A percentile compares a stretch with the other conserved stretches of the same genome.
These are phyloP conservation scores for Malaclemys terrapin DNA, from an alignment of 2,113 vertebrate genomes.

Conservation along the genomic window DNA sequence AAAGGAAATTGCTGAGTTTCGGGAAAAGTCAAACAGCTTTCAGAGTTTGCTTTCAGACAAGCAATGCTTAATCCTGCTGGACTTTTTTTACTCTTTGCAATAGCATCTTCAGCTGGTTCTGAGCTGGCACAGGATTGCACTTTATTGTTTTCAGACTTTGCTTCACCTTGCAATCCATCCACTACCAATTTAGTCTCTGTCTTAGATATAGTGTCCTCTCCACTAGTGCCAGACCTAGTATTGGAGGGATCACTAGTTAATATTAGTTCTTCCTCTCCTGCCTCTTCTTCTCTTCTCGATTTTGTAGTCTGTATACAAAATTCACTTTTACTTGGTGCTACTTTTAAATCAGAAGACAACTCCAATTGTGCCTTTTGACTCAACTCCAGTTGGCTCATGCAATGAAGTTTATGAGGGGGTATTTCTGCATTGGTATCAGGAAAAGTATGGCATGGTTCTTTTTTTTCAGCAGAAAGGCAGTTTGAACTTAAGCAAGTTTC, in stretches of 20 bases:
- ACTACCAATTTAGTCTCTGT: not conserved
- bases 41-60: constrained; percentile 69
- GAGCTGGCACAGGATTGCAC: not conserved
- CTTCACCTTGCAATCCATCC: constrained; percentile 29
- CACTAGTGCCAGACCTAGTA: not conserved
- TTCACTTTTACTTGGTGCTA: not conserved
- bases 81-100: not conserved
- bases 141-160: not conserved
- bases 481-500: constrained; percentile 43
- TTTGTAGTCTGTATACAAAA: not conserved
- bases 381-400: not conserved
- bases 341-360: constrained; percentile 18
- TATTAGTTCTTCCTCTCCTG: not conserved
- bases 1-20: not conserved
- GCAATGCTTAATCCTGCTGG: not conserved
- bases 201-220: not conserved
- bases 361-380: not conserved
- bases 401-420: not conserved
- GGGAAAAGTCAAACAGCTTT: constrained; percentile 61
- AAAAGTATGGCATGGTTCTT: not conserved
- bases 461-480: constrained; percentile 10
- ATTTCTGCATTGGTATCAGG: not conserved
- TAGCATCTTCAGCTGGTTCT: not conserved
- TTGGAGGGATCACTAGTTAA: not conserved
- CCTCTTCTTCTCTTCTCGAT: not conserved